Percentiles rank a stretch among this genome's conserved stretches.
phyloP scores from a whole-genome alignment of 2,797 vertebrate genomes.

The Glyptemys insculpta region DNA sequence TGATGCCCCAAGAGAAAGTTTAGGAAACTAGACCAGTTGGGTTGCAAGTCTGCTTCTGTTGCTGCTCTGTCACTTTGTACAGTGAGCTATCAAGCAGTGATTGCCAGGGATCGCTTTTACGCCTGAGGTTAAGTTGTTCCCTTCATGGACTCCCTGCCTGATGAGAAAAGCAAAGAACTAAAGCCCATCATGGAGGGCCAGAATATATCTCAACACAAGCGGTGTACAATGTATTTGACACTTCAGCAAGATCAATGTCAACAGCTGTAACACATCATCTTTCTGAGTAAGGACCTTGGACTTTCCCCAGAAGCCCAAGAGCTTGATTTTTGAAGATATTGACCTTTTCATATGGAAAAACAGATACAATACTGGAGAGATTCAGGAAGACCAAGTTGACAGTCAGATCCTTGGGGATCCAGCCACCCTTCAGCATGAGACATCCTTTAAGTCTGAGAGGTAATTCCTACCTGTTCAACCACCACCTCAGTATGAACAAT shows the following conservation, averaged over 20 bases:
- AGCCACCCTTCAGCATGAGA: neutral
- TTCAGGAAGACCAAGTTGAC: neutral
- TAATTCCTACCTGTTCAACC: neutral
- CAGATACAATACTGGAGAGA: neutral
- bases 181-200: neutral
- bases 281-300: neutral
- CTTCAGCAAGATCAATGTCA: neutral
- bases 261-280: no score
- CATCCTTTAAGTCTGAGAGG: neutral
- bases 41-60: no score
- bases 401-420: neutral
- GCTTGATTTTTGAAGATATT: neutral
- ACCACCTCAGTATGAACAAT: neutral
- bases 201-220: neutral
- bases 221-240: fast-evolving
- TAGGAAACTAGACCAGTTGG: no score
- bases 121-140: neutral
- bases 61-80: no score
- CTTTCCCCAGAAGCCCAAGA: neutral
- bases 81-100: no score
- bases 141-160: no score
- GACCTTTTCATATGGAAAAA: neutral
- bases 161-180: neutral
- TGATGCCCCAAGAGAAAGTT: no score
- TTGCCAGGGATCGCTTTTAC: no score